Percentiles rank a stretch among this genome's conserved stretches.
Evolutionary conservation across 1,140 invertebrate genomes (phyloP).

Genomic region (Eumeta japonica): DNA sequence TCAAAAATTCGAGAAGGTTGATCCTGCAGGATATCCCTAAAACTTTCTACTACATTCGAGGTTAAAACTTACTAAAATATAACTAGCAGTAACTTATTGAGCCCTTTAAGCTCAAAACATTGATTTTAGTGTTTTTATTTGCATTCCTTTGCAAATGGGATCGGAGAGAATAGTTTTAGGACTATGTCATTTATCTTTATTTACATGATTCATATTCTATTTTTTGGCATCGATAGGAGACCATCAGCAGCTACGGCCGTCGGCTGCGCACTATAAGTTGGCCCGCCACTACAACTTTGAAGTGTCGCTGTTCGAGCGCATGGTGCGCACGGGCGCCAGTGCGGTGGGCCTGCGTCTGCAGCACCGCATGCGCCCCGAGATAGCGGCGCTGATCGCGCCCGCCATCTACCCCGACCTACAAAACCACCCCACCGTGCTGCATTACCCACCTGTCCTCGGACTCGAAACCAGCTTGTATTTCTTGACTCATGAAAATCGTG

Average conservation of each 20-base stretch:
- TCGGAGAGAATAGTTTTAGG: too few relatives aligned
- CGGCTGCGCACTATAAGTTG: constrained; percentile 60
- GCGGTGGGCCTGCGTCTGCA: constrained; percentile 59
- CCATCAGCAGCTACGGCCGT: constrained; percentile 73
- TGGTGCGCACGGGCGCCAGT: constrained; percentile 62
- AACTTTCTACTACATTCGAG: too few relatives aligned
- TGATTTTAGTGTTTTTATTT: too few relatives aligned
- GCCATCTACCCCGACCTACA: constrained; percentile 61
- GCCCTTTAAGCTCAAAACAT: too few relatives aligned
- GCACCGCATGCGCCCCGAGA: constrained; percentile 68
- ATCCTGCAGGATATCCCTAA: too few relatives aligned
- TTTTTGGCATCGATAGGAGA: constrained; percentile 71
- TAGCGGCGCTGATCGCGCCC: constrained; percentile 62
- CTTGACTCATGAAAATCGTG: constrained; percentile 58
- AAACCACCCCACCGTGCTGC: constrained; percentile 57
- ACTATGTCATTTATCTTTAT: too few relatives aligned
- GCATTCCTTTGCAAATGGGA: too few relatives aligned
- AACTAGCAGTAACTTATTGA: too few relatives aligned
- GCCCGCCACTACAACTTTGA: constrained; percentile 63
- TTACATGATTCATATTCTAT: too few relatives aligned
- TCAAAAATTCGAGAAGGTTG: too few relatives aligned
- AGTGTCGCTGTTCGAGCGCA: constrained; percentile 73
- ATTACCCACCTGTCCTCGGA: constrained; percentile 55
- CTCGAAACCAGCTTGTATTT: constrained; percentile 63
- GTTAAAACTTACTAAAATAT: too few relatives aligned